These are phyloP conservation scores for Xestoiulus laeticollis DNA, from an alignment of 2,888 invertebrate genomes.

Conservation along the genomic window DNA sequence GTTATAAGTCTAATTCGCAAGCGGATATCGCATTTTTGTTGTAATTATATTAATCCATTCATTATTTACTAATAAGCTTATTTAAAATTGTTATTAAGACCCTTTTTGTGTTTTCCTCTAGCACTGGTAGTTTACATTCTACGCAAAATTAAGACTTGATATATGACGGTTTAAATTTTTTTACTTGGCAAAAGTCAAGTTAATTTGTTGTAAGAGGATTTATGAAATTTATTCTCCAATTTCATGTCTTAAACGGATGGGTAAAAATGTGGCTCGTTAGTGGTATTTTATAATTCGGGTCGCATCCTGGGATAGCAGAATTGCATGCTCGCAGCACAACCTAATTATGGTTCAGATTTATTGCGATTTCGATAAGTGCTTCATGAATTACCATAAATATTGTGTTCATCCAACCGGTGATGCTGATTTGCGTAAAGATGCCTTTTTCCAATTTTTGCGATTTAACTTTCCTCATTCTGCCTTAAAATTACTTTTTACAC, in stretches of 20 bases:
- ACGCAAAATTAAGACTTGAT: no score
- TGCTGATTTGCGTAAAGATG: neutral
- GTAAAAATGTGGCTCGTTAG: neutral
- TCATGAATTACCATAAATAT: neutral
- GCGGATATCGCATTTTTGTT: neutral
- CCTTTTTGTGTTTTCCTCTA: no score
- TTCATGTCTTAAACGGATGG: neutral
- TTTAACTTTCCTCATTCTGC: neutral
- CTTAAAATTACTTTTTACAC: neutral
- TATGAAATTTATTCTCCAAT: neutral
- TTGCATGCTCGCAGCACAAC: neutral
- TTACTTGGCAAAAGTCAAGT: neutral
- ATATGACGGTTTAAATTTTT: neutral
- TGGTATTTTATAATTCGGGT: neutral
- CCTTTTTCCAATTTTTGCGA: neutral
- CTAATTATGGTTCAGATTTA: neutral
- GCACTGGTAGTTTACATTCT: no score
- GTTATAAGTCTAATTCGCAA: no score
- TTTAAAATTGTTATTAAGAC: no score
- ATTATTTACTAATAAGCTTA: neutral
- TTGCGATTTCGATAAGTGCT: neutral
- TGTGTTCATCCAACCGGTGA: neutral
- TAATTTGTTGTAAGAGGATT: neutral
- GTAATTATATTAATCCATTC: neutral
- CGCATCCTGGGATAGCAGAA: neutral